phyloP scores from a whole-genome alignment of 2,113 vertebrate species.

The Pseudonaja textilis region DNA sequence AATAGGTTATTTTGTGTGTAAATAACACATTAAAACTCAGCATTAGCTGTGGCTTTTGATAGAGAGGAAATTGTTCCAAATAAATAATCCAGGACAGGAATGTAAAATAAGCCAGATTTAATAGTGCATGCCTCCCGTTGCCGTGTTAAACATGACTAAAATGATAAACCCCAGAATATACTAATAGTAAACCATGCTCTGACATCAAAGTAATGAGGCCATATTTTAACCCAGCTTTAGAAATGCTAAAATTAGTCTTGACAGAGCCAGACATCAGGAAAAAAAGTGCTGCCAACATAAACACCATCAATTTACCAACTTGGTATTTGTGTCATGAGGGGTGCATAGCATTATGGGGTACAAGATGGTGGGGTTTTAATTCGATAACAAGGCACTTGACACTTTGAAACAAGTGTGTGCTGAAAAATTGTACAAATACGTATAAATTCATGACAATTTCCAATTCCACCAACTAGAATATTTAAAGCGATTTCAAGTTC shows the following conservation, averaged over 20 bases:
- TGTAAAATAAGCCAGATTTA: conserved; percentile 89
- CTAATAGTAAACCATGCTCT: conserved; percentile 79
- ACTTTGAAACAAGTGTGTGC: not conserved
- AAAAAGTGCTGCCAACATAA: conserved; percentile 73
- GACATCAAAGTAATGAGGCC: conserved; percentile 83
- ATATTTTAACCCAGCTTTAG: conserved; percentile 81
- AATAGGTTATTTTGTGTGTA: conserved; percentile 98
- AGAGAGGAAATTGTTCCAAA: conserved; percentile 91
- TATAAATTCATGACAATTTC: not conserved
- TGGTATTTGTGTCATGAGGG: conserved; percentile 45
- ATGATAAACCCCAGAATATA: conserved; percentile 83
- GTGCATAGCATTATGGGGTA: conserved; percentile 32
- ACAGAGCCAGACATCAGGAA: conserved; percentile 74
- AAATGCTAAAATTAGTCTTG: conserved; percentile 80
- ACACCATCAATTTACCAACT: conserved; percentile 67
- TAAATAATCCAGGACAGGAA: conserved; percentile 93
- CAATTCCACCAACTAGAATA: not conserved
- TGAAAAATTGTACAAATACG: not conserved
- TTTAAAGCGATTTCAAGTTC: not conserved
- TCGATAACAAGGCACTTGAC: conserved; percentile 43
- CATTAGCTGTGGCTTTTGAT: conserved; percentile 90
- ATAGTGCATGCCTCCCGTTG: conserved; percentile 75
- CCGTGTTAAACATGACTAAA: conserved; percentile 89
- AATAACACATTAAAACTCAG: conserved; percentile 99
- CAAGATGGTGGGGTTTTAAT: conserved; percentile 41